Conservation (phyloP, 2,113 vertebrate species). For the Syrrhaptes paradoxus region DNA sequence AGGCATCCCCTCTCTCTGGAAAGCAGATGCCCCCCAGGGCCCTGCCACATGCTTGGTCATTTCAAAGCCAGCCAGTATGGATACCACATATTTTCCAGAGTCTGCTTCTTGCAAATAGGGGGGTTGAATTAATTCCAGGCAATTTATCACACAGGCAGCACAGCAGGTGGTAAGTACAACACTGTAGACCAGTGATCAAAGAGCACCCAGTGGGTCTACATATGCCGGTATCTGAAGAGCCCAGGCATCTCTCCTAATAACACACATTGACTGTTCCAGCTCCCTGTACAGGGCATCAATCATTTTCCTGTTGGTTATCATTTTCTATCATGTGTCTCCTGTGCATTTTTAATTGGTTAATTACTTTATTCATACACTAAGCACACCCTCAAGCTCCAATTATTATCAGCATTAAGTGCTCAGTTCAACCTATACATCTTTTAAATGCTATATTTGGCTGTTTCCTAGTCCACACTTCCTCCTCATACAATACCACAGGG, state of each 20-base stretch:
- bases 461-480: not conserved
- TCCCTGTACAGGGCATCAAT: constrained; percentile 46
- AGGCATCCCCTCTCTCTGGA: not conserved
- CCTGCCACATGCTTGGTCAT: not conserved
- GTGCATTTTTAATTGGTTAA: constrained; percentile 70
- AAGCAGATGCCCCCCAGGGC: not conserved
- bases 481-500: not conserved
- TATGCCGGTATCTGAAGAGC: not conserved
- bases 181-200: not conserved
- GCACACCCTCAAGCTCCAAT: constrained; percentile 57
- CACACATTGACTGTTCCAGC: not conserved
- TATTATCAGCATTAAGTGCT: constrained; percentile 60
- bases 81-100: not conserved
- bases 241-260: not conserved
- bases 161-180: constrained; percentile 23
- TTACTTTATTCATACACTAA: constrained; percentile 64
- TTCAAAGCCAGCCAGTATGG: not conserved
- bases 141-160: constrained; percentile 29
- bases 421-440: constrained; percentile 11
- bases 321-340: constrained; percentile 48
- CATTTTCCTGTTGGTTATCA: constrained; percentile 63
- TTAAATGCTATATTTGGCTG: not conserved
- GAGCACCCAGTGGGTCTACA: not conserved
- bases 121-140: not conserved
- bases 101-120: not conserved